Evolutionary conservation across 2,113 vertebrate genomes (phyloP).

Genomic region (Thamnophis sirtalis): DNA sequence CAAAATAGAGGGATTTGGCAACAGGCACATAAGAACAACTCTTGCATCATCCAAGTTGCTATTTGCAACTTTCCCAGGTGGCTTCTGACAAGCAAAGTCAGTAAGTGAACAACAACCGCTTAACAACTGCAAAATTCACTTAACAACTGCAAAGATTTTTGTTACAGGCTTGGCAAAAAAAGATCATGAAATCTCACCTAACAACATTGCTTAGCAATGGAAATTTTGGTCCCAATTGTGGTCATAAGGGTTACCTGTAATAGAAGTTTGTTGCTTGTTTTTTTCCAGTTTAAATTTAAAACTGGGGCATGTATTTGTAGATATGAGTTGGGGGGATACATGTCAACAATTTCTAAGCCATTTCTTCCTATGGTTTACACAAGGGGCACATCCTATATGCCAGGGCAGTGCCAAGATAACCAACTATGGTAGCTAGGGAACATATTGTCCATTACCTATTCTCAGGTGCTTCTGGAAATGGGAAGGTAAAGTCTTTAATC

Average conservation of each 20-base stretch:
- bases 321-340: conserved; percentile 1
- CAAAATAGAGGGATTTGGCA: background rate
- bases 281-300: background rate
- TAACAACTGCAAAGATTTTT: background rate
- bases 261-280: background rate
- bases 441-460: conserved; percentile 12
- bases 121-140: background rate
- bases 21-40: background rate
- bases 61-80: background rate
- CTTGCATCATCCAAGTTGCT: background rate
- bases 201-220: background rate
- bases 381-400: fast-evolving
- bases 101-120: background rate
- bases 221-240: background rate
- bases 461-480: conserved; percentile 28
- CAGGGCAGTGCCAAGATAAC: conserved; percentile 23
- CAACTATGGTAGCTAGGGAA: conserved; percentile 14
- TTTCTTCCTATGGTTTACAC: conserved; percentile 6
- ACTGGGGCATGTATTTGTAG: background rate
- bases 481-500: conserved; percentile 61
- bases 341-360: conserved; percentile 44
- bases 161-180: background rate
- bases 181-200: background rate
- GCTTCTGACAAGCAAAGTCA: background rate
- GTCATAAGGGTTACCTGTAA: background rate